Conservation (phyloP, 2,113 vertebrate species). For the Hystrix brachyura region DNA sequence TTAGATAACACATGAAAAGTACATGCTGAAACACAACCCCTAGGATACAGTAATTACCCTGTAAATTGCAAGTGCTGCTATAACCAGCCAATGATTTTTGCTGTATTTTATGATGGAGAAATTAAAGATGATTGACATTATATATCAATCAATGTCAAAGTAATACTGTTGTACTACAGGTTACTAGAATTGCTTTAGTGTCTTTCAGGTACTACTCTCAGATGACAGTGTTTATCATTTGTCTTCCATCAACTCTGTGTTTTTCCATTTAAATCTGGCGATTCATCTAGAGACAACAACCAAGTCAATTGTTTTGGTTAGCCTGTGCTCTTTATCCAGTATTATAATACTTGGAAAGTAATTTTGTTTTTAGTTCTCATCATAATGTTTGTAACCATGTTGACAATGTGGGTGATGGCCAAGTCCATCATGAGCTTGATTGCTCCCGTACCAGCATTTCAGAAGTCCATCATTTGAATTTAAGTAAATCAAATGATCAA, state of each 20-base stretch:
- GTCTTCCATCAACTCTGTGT: neutral
- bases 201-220: neutral
- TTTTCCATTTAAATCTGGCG: slow-evolving; percentile 14
- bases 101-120: neutral
- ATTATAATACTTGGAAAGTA: neutral
- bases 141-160: neutral
- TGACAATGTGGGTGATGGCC: neutral
- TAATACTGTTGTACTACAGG: neutral
- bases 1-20: neutral
- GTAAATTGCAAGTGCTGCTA: neutral
- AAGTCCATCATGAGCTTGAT: neutral
- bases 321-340: neutral
- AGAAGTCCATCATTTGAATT: neutral
- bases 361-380: slow-evolving; percentile 52
- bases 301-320: slow-evolving; percentile 50
- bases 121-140: slow-evolving; percentile 19
- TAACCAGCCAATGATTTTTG: neutral
- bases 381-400: neutral
- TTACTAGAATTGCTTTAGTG: neutral
- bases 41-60: neutral
- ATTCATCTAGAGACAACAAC: neutral
- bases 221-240: neutral
- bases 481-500: neutral
- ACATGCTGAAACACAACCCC: neutral
- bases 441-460: neutral